Conservation (phyloP, 2,888 invertebrate genomes). For the Hypsopygia costalis region DNA sequence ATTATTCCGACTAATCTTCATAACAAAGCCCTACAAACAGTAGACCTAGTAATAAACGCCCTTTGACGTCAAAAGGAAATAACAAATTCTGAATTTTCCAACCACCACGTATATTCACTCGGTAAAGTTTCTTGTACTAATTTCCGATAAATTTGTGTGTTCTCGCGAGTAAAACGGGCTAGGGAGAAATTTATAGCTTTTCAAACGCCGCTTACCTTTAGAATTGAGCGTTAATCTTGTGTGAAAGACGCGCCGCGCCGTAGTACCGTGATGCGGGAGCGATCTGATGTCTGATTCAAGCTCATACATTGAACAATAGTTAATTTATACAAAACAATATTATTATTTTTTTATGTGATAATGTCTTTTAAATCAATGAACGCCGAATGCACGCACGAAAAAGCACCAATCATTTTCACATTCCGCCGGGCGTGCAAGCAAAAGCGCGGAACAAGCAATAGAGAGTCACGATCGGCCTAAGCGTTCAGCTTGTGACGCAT, state of each 20-base stretch:
- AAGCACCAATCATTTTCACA: no score
- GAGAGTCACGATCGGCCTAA: no score
- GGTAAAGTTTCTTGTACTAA: constrained; percentile 59
- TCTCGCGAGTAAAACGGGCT: constrained; percentile 68
- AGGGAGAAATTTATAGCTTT: constrained; percentile 68
- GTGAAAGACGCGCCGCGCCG: constrained; percentile 60
- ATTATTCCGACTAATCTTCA: no score
- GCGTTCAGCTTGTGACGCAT: no score
- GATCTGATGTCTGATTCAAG: constrained; percentile 32
- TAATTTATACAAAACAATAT: neutral
- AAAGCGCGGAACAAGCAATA: no score
- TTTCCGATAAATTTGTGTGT: constrained; percentile 74
- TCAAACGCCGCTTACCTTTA: constrained; percentile 68
- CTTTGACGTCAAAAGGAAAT: neutral
- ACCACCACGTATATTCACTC: constrained; percentile 33
- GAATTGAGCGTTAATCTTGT: constrained; percentile 76
- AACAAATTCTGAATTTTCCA: constrained; percentile 1
- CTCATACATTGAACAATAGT: neutral
- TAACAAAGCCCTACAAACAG: no score
- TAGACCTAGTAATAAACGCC: neutral
- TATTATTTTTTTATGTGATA: no score
- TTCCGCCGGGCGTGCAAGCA: no score
- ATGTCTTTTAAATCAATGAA: no score
- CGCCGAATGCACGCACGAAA: no score
- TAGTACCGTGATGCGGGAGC: constrained; percentile 40